phyloP scores from a whole-genome alignment of 2,797 vertebrate genomes.

The Thaleichthys pacificus region DNA sequence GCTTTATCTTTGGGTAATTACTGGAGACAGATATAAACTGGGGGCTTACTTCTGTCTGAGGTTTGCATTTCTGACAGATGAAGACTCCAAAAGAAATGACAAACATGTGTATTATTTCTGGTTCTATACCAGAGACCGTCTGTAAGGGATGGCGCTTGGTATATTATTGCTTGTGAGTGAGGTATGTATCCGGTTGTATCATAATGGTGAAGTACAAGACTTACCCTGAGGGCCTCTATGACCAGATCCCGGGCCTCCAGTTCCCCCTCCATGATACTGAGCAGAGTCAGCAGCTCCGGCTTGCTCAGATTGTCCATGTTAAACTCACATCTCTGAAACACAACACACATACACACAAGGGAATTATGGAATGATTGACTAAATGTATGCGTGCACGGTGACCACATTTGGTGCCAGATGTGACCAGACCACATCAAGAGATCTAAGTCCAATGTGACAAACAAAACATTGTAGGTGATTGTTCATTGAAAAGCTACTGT shows the following conservation, averaged over 20 bases:
- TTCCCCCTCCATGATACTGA: slow-evolving; percentile 97
- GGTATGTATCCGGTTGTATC: not conserved
- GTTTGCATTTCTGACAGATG: too few relatives aligned
- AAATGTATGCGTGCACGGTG: too few relatives aligned
- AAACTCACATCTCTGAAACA: slow-evolving; percentile 90
- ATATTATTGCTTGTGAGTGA: not conserved
- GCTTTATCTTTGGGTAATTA: slow-evolving; percentile 39
- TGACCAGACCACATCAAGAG: too few relatives aligned
- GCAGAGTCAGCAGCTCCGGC: slow-evolving; percentile 89
- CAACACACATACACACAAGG: not conserved
- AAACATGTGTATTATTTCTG: too few relatives aligned
- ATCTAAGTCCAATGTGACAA: too few relatives aligned
- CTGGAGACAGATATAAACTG: slow-evolving; percentile 18
- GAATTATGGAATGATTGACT: not conserved
- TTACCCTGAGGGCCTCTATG: slow-evolving; percentile 95
- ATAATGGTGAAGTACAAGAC: slow-evolving; percentile 45
- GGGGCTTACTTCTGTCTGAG: not conserved
- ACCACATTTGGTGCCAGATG: too few relatives aligned
- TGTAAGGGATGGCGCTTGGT: too few relatives aligned
- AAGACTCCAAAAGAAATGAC: too few relatives aligned
- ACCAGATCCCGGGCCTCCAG: slow-evolving; percentile 95
- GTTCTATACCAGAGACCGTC: too few relatives aligned
- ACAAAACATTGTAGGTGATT: too few relatives aligned
- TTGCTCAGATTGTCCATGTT: slow-evolving; percentile 97
- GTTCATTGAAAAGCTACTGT: too few relatives aligned